Evolutionary conservation across 2,797 vertebrate genomes (phyloP).

Genomic region (Clamator glandarius): DNA sequence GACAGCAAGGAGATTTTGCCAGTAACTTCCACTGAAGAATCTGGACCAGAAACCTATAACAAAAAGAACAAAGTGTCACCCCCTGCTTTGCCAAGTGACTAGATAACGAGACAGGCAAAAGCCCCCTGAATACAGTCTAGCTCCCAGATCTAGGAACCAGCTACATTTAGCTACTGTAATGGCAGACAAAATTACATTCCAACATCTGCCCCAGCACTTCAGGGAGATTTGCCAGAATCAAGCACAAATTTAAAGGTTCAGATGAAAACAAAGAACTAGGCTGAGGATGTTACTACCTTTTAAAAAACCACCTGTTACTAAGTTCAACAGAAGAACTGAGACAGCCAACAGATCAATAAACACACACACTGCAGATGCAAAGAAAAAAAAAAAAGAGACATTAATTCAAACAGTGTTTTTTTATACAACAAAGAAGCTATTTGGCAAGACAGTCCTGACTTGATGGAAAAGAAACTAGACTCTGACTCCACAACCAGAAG

Average conservation of each 20-base stretch:
- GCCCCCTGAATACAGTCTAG: background rate
- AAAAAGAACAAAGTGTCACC: background rate
- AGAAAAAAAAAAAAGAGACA: background rate
- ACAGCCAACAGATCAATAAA: background rate
- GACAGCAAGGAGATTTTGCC: background rate
- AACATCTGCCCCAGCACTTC: background rate
- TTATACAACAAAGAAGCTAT: background rate
- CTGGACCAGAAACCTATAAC: background rate
- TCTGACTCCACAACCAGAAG: slow-evolving; percentile 45
- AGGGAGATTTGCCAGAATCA: background rate
- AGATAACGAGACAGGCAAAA: background rate
- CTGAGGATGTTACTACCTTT: background rate
- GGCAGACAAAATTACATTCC: slow-evolving; percentile 1
- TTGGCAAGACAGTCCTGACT: slow-evolving; percentile 15
- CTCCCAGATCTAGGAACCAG: background rate
- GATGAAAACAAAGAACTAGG: background rate
- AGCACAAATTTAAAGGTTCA: background rate
- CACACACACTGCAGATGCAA: background rate
- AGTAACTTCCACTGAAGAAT: background rate
- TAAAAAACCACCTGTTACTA: background rate
- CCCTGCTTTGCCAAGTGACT: background rate
- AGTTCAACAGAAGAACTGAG: background rate
- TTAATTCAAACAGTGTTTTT: slow-evolving; percentile 14
- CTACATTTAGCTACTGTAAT: background rate
- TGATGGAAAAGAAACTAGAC: slow-evolving; percentile 22